A percentile compares a stretch with the other conserved stretches of the same genome.
phyloP scores from a whole-genome alignment of 2,888 invertebrate genomes.

The Mythimna pallens region DNA sequence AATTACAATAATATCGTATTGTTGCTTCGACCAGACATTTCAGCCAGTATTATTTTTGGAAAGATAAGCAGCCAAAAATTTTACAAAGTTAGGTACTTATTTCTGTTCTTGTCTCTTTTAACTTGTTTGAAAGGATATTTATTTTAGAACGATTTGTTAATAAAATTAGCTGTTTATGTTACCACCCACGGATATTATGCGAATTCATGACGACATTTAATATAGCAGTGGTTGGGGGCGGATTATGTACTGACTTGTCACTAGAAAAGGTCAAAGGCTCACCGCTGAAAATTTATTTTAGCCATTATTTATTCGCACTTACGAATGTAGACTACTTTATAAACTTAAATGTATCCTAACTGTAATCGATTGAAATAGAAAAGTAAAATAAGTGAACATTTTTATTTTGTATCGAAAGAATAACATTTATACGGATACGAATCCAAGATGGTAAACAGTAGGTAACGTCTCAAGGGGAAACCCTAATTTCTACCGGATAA shows the following conservation, averaged over 20 bases:
- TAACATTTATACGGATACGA: constrained; percentile 41
- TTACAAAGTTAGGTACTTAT: constrained; percentile 1
- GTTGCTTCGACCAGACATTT: constrained; percentile 37
- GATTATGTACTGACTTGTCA: constrained; percentile 24
- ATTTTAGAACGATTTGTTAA: constrained; percentile 23
- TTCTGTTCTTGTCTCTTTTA: neutral
- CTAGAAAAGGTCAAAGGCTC: constrained; percentile 1
- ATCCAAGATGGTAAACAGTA: constrained; percentile 55
- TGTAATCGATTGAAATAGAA: neutral
- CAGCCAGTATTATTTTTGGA: constrained; percentile 11
- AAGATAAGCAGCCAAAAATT: neutral
- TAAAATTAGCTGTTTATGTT: constrained; percentile 5
- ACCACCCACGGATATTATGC: constrained; percentile 3
- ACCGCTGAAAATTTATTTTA: constrained; percentile 1
- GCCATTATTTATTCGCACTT: neutral
- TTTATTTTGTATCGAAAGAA: constrained; percentile 27
- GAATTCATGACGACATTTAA: constrained; percentile 16
- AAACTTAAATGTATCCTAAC: neutral
- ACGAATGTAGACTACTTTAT: neutral
- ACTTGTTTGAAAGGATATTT: constrained; percentile 4
- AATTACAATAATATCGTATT: constrained; percentile 72
- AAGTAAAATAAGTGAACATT: neutral
- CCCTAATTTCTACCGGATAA: constrained; percentile 58
- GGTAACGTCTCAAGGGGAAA: constrained; percentile 45
- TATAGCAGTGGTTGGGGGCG: neutral